phyloP scores from a whole-genome alignment of 2,888 invertebrate genomes.

The Sacculina carcini region DNA sequence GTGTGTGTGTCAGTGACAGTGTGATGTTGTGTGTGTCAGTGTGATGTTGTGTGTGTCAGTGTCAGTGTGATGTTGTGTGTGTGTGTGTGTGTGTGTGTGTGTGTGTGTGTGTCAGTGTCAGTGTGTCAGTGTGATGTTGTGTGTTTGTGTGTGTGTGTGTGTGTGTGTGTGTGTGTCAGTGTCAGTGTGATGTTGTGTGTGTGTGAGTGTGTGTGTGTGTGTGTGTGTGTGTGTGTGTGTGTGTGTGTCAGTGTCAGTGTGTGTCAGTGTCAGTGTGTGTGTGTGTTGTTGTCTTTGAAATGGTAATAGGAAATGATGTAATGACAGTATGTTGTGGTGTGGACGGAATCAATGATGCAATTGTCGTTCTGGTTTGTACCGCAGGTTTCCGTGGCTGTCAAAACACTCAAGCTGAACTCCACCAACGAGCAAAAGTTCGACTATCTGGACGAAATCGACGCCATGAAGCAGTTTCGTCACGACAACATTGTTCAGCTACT shows the following conservation, averaged over 20 bases:
- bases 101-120: not conserved
- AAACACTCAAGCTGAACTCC: constrained; percentile 59
- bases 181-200: not conserved
- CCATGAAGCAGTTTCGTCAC: constrained; percentile 79
- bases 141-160: not conserved
- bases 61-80: too few species aligned
- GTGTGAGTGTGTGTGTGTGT: not conserved
- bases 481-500: constrained; percentile 58
- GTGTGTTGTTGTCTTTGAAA: not conserved
- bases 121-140: not conserved
- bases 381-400: constrained; percentile 48
- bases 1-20: too few species aligned
- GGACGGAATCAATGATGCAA: not conserved
- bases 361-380: not conserved
- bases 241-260: not conserved
- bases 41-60: not conserved
- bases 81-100: not conserved
- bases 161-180: not conserved
- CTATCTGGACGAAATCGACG: constrained; percentile 71
- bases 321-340: not conserved
- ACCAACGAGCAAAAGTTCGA: constrained; percentile 62
- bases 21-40: not conserved
- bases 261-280: not conserved
- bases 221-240: not conserved
- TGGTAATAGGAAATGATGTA: not conserved